Base-by-base conservation (phyloP, 2,797 vertebrate species). In the Siniperca undulata region DNA sequence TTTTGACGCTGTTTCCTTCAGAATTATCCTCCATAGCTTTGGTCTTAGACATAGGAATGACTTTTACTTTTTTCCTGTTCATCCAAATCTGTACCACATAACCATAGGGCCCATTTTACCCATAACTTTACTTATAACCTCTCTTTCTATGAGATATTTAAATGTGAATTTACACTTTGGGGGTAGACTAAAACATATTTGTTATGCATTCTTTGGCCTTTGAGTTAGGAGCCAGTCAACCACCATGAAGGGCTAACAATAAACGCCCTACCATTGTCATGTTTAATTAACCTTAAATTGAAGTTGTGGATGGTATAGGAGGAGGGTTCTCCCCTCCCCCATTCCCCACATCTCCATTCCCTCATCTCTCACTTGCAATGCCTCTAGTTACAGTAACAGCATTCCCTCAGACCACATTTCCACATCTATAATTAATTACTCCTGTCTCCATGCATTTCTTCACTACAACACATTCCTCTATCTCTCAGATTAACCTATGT, bases 341-440 rank as follows among this genome's bases (percentile, higher is more conserved):
- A n/a, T 38, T 59, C 74, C 70, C 62, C 83, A 66, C 89, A 52
- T 78, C 66, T 56, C 70, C 78, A 38, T 76, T 68, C 78, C 80
- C 71, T 58, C 80, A 70, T 85, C 80, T 84, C 83, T 82, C 83
- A 72, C 90, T 91, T 77, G 75, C 85, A 27, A 76, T 86, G 86
- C 91, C 93, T 89, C 91, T 83, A 90, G 94, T 95, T 94, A 95
- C 93, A 93, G 91, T 91, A 94, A 92, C 93, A 89, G 86, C 88
- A 68, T 93, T 95, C 83, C 90, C 90, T 91, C 80, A 85, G 84
- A 93, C 91, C 93, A 91, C 90, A 92, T 90, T 88, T 90, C 82
- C 82, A 92, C 93, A 95, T 96, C 91, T 92, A 95, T 95, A 95
- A 95, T 96, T 95, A 94, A 96, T 94, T 91, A 94, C 91, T 75